Conservation (phyloP, 2,888 invertebrate species). For the Leptinotarsa haldemani region DNA sequence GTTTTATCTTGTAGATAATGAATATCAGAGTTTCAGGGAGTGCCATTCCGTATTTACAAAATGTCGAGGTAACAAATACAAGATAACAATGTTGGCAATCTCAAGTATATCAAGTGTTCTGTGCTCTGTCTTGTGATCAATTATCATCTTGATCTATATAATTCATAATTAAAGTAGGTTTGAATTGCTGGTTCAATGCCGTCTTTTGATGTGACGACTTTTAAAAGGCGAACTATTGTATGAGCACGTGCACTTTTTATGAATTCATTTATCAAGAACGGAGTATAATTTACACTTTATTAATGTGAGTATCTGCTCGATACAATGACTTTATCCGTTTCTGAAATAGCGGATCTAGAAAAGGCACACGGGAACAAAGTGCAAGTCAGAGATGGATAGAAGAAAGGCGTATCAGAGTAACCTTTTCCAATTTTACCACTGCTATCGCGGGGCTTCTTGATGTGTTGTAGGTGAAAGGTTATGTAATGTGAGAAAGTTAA, state of each 20-base stretch:
- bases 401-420: too few species aligned
- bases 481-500: too few species aligned
- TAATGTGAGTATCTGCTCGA: not conserved
- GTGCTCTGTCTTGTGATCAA: constrained; percentile 15
- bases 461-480: too few species aligned
- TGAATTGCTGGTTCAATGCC: constrained; percentile 30
- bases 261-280: not conserved
- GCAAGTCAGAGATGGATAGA: too few species aligned
- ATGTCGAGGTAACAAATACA: constrained; percentile 22
- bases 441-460: too few species aligned
- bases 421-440: too few species aligned
- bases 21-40: constrained; percentile 7
- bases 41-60: constrained; percentile 12
- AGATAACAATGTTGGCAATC: constrained; percentile 30
- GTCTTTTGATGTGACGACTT: constrained; percentile 2
- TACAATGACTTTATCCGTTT: too few species aligned
- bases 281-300: not conserved
- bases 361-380: too few species aligned
- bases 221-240: not conserved
- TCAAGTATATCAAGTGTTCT: constrained; percentile 27
- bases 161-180: constrained; percentile 39
- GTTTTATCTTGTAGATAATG: constrained; percentile 13
- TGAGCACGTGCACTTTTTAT: not conserved
- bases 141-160: constrained; percentile 37
- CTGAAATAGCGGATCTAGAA: too few species aligned